These are phyloP conservation scores for Catocala fraxini DNA, from an alignment of 2,888 invertebrate species.

Conservation along the genomic window DNA sequence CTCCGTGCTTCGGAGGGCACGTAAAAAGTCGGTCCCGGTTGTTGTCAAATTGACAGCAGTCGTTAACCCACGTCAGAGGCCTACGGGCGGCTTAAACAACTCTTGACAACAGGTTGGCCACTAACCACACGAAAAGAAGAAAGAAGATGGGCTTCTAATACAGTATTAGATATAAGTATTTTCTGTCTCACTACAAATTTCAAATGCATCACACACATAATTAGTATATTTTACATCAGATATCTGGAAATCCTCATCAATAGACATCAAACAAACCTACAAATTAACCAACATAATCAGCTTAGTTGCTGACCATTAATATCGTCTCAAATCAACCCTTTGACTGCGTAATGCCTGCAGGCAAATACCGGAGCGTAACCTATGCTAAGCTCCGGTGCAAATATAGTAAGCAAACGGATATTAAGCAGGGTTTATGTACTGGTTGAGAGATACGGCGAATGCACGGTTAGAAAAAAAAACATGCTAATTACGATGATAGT, in stretches of 20 bases:
- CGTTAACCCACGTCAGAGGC: no score
- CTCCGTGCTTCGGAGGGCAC: no score
- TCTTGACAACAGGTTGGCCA: no score
- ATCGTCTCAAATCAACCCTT: constrained; percentile 69
- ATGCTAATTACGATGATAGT: no score
- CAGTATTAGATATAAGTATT: no score
- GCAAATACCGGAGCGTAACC: constrained; percentile 69
- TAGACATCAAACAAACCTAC: constrained; percentile 44
- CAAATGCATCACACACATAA: no score
- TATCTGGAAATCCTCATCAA: neutral
- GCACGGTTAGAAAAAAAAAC: constrained; percentile 8
- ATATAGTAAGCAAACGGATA: constrained; percentile 81
- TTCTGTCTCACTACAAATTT: no score
- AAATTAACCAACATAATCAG: constrained; percentile 75
- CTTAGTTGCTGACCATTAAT: constrained; percentile 55
- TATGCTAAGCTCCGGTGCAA: constrained; percentile 75
- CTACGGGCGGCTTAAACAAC: no score
- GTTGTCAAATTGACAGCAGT: no score
- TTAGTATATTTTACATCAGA: neutral
- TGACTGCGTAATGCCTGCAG: constrained; percentile 61
- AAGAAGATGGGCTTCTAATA: no score
- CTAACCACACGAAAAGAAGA: no score
- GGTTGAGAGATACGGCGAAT: constrained; percentile 32
- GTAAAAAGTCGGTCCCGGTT: no score
- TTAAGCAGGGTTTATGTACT: constrained; percentile 73